A percentile compares a stretch with the other conserved stretches of the same genome.
These are phyloP conservation scores for Anoplopoma fimbria DNA, from an alignment of 2,113 vertebrate species.

Conservation along the genomic window DNA sequence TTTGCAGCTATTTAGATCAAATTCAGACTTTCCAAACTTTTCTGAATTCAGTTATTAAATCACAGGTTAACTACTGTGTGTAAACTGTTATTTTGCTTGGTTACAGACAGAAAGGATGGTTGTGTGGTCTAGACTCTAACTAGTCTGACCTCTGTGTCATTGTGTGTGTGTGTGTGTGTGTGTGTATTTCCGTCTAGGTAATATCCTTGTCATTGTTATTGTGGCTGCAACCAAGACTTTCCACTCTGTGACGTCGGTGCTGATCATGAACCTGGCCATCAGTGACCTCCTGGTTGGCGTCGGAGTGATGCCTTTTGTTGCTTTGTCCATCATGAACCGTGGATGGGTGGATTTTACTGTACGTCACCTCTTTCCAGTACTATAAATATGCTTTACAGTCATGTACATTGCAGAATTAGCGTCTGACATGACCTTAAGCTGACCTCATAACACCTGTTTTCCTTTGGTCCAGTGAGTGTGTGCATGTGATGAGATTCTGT, in stretches of 20 bases:
- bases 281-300: slow-evolving; percentile 87
- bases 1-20: background rate
- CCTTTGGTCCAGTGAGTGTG: background rate
- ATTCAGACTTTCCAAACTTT: background rate
- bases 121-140: no score
- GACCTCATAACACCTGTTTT: background rate
- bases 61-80: background rate
- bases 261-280: slow-evolving; percentile 87
- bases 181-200: slow-evolving; percentile 77
- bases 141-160: no score
- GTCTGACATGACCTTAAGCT: background rate
- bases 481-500: slow-evolving; percentile 16
- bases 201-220: slow-evolving; percentile 85
- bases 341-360: slow-evolving; percentile 81
- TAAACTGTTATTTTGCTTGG: no score
- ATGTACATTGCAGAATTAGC: background rate
- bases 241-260: slow-evolving; percentile 84
- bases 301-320: slow-evolving; percentile 88
- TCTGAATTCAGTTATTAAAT: background rate
- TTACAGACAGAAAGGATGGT: no score
- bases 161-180: no score
- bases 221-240: slow-evolving; percentile 86
- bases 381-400: background rate
- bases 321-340: slow-evolving; percentile 82
- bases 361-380: slow-evolving; percentile 41